Percentiles rank a stretch among this genome's conserved stretches.
phyloP scores from a whole-genome alignment of 2,113 vertebrate species.

The Aegotheles bennettii region DNA sequence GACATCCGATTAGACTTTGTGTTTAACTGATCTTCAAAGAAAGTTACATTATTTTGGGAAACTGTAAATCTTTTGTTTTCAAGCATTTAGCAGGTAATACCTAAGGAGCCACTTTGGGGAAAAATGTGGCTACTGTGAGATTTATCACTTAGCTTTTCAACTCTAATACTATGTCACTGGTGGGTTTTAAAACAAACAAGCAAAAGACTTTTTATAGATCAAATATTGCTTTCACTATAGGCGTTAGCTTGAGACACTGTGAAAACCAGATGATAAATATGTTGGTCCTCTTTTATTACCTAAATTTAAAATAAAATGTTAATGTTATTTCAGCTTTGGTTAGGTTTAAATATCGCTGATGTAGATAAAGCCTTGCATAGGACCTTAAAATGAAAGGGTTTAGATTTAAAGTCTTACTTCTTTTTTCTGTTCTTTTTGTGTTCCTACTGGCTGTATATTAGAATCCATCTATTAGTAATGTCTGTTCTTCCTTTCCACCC shows the following conservation, averaged over 20 bases:
- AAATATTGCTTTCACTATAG: not conserved
- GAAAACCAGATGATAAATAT: not conserved
- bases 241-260: not conserved
- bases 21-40: not conserved
- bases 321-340: not conserved
- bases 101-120: not conserved
- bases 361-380: not conserved
- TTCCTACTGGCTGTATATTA: not conserved
- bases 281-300: not conserved
- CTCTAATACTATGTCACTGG: not conserved
- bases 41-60: not conserved
- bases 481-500: not conserved
- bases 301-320: not conserved
- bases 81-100: not conserved
- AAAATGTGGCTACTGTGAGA: not conserved
- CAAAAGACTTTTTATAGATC: not conserved
- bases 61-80: not conserved
- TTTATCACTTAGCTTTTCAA: not conserved
- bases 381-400: not conserved
- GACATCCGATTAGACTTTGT: not conserved
- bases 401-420: not conserved
- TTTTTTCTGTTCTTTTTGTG: not conserved
- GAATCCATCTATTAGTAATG: not conserved
- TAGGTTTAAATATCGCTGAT: not conserved
- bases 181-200: not conserved